Percentiles rank a stretch among this genome's conserved stretches.
These are phyloP conservation scores for Bufo bufo DNA, from an alignment of 2,113 vertebrate genomes.

Conservation along the genomic window DNA sequence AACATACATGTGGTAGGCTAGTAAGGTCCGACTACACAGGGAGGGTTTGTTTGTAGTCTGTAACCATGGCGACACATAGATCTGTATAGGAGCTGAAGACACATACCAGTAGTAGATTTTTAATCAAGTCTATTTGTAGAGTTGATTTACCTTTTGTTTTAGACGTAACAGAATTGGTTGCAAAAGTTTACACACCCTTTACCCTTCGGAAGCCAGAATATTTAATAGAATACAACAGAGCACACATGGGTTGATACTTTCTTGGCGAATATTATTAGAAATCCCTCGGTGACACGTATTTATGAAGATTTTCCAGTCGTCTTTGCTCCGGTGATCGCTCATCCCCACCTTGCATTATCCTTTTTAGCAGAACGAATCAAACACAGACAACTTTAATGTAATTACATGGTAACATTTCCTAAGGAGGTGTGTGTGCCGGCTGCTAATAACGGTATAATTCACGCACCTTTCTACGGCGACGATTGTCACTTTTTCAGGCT, in stretches of 20 bases:
- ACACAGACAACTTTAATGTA: constrained; percentile 48
- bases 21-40: too few species aligned
- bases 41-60: too few species aligned
- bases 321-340: not conserved
- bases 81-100: not conserved
- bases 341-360: constrained; percentile 14
- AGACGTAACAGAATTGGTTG: not conserved
- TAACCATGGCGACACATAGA: not conserved
- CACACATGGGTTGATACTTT: not conserved
- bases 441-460: constrained; percentile 43
- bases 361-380: constrained; percentile 39
- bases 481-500: constrained; percentile 28
- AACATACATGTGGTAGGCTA: too few species aligned
- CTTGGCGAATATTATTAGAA: not conserved
- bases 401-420: constrained; percentile 48
- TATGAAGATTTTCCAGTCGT: not conserved
- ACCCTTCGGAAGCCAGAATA: too few species aligned
- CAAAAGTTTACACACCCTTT: not conserved
- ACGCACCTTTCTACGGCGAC: constrained; percentile 14
- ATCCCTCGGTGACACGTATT: not conserved
- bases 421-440: constrained; percentile 1
- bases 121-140: not conserved
- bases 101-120: not conserved
- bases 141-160: too few species aligned
- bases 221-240: not conserved